Percentiles rank a stretch among this genome's conserved stretches.
Conservation (phyloP, 2,888 invertebrate species). For the Ectemnius continuus region DNA sequence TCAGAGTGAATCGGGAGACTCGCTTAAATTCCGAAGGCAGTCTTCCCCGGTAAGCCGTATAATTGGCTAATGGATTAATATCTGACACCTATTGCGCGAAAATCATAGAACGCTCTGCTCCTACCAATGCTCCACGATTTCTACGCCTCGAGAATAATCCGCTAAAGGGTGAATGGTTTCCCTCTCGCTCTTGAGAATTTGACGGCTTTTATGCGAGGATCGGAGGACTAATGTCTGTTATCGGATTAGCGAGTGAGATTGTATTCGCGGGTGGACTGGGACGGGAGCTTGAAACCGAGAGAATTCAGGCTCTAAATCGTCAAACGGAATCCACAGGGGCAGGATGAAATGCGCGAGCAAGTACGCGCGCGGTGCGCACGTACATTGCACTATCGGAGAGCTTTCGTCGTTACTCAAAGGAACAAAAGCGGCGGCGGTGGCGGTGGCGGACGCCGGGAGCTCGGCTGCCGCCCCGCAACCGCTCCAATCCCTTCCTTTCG, state of each 20-base stretch:
- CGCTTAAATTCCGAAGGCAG: constrained; percentile 27
- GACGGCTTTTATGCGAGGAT: background rate
- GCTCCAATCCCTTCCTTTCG: background rate
- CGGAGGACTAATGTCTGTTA: background rate
- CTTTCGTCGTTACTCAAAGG: background rate
- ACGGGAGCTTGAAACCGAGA: background rate
- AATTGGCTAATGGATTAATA: constrained; percentile 13
- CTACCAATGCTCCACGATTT: no score
- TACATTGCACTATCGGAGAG: constrained; percentile 4
- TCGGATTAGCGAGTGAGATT: background rate
- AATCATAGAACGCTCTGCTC: no score
- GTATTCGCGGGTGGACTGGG: background rate
- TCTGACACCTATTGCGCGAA: background rate
- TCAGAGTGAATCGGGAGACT: background rate
- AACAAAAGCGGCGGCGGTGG: background rate
- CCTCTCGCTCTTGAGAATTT: no score
- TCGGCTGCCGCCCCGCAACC: background rate
- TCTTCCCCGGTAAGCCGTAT: background rate
- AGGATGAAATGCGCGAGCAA: background rate
- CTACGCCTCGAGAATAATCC: background rate
- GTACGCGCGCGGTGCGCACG: background rate
- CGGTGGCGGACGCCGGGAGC: background rate
- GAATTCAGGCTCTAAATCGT: background rate
- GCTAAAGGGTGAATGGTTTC: no score
- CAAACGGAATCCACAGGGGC: background rate